Base-by-base conservation (phyloP, 2,888 invertebrate species). In the Diarsia rubi region DNA sequence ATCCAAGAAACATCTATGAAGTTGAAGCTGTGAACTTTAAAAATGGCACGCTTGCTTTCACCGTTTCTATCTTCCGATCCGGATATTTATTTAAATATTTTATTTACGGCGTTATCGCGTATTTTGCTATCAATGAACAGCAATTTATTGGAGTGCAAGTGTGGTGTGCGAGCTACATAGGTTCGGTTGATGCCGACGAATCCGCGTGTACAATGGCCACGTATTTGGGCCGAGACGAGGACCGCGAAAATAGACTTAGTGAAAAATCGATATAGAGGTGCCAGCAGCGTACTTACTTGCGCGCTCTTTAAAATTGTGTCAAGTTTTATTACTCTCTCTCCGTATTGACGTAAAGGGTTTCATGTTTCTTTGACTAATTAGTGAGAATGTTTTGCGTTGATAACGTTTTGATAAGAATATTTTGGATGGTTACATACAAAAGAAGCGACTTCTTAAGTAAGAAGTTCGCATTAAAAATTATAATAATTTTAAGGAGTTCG, bases 211-310 rank as follows among this genome's bases (percentile, higher is more conserved):
- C 91, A 93, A 93, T 92, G 85, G 85, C 86, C 83, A 81, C 90
- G 91, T 89, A 92, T 94, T 93, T 90, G 91, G 90, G 88, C 86
- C 92, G 88, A 90, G 90, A 86, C 81, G 87, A 88, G 85, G 83
- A 87, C 90, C 90, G 90, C 92, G 91, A 91, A 93, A 93, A 94
- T 93, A 93, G 92, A 92, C 92, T 93, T 92, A 90, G 88, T 85
- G 89, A 86, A 93, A 94, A 94, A 94, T 94, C 94, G 91, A 94
- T 94, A 91, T 78, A 77, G 85, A 90, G 90, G 91, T 89, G 90
- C 87, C 85, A 86, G 84, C 82, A 87, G 82, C 82, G 74, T 79
- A 69, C 79, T 86, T 88, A 86, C 88, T 89, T 88, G 86, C 80
- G 84, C 85, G 83, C 88, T 90, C 91, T 92, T 93, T 90, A 91